Evolutionary conservation across 2,888 invertebrate species (phyloP).

Genomic region (Tipula helvola): DNA sequence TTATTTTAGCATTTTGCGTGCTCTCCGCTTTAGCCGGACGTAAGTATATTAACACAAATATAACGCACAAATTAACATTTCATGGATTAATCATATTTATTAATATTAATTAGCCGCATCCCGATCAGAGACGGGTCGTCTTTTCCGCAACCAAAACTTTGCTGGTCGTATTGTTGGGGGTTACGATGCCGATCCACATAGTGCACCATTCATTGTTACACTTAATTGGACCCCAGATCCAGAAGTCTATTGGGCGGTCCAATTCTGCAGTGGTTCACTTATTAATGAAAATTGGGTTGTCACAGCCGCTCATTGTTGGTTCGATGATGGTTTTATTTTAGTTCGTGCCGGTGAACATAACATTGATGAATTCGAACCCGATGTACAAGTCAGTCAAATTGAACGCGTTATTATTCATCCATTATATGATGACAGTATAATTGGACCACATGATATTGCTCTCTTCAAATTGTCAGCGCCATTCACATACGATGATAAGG

Average conservation of each 20-base stretch:
- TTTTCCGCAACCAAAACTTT: background rate
- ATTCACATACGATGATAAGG: background rate
- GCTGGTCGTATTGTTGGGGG: background rate
- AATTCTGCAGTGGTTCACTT: background rate
- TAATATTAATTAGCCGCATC: background rate
- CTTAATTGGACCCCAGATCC: background rate
- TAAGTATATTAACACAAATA: background rate
- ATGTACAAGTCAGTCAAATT: background rate
- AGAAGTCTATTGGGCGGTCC: background rate
- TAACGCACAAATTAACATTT: background rate
- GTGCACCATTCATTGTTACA: background rate
- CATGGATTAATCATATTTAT: background rate
- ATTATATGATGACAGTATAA: background rate
- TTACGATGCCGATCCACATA: background rate
- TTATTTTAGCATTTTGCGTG: background rate
- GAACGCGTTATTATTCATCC: background rate
- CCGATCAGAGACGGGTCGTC: background rate
- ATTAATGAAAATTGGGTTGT: background rate
- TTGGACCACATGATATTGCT: slow-evolving; percentile 5
- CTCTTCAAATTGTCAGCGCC: background rate
- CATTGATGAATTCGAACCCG: background rate
- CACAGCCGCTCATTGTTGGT: background rate
- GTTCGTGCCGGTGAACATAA: background rate
- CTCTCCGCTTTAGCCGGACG: background rate
- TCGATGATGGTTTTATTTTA: background rate